Conservation (phyloP, 2,113 vertebrate species). For the Peromyscus californicus region DNA sequence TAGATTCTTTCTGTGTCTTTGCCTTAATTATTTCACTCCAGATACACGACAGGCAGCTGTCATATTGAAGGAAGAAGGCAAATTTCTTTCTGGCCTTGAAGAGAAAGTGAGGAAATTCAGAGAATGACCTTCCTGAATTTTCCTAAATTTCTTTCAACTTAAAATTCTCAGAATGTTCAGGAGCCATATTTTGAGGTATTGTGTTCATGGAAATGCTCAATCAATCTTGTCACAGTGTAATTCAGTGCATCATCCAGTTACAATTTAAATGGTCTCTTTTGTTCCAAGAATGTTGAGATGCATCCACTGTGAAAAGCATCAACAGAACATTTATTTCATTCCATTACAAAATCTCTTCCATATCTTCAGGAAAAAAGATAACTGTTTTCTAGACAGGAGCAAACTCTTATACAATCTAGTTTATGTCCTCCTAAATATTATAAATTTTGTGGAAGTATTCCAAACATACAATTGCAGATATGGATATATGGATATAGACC, state of each 20-base stretch:
- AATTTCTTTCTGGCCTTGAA: neutral
- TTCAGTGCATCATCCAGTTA: neutral
- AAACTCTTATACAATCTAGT: neutral
- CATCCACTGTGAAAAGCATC: neutral
- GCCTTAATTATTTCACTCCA: neutral
- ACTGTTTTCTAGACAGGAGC: neutral
- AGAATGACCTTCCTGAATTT: neutral
- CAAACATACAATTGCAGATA: neutral
- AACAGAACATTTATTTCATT: constrained; percentile 1
- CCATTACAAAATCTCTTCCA: neutral
- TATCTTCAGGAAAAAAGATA: neutral
- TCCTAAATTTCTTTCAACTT: neutral
- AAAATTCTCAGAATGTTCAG: neutral
- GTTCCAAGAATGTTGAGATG: neutral
- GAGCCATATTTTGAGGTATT: neutral
- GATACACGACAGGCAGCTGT: neutral
- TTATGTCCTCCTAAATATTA: neutral
- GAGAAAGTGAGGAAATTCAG: neutral
- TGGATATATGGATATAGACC: neutral
- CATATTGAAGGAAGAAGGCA: neutral
- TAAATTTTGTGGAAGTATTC: neutral
- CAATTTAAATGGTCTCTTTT: neutral
- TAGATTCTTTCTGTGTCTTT: neutral
- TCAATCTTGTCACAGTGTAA: neutral
- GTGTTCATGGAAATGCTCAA: neutral